phyloP scores from a whole-genome alignment of 2,797 vertebrate species.

The Chloroceryle inda region DNA sequence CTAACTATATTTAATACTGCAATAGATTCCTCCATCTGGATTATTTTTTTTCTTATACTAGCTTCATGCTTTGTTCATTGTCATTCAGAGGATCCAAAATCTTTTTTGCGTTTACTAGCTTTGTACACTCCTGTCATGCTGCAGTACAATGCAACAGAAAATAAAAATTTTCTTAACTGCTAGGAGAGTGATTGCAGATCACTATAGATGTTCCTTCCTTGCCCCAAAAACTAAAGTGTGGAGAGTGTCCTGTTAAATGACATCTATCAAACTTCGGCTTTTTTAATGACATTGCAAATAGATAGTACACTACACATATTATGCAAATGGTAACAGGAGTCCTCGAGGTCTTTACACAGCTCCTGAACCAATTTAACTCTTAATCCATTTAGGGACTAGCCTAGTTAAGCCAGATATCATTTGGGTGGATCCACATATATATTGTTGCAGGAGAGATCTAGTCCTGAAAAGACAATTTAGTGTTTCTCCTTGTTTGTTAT shows the following conservation, averaged over 20 bases:
- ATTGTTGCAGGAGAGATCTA: neutral
- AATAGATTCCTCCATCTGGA: neutral
- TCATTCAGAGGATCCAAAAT: neutral
- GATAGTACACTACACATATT: accelerated
- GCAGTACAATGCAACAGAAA: neutral
- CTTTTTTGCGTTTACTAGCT: accelerated
- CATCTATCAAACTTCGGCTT: neutral
- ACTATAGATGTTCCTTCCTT: neutral
- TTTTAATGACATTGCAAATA: neutral
- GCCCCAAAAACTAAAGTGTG: neutral
- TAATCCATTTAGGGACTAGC: neutral
- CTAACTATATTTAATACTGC: neutral
- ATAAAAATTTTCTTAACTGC: neutral
- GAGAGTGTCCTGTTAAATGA: neutral
- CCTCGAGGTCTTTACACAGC: neutral
- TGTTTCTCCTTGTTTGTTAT: neutral
- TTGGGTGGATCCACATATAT: neutral
- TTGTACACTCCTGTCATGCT: neutral
- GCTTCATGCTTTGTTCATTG: neutral
- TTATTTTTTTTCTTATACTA: neutral
- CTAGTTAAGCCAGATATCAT: neutral
- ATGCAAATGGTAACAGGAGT: neutral
- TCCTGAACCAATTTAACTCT: neutral
- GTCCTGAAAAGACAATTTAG: neutral
- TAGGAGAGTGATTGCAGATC: neutral